A percentile compares a stretch with the other conserved stretches of the same genome.
These are phyloP conservation scores for Spea multiplicata DNA, from an alignment of 2,113 vertebrate species.

Conservation along the genomic window DNA sequence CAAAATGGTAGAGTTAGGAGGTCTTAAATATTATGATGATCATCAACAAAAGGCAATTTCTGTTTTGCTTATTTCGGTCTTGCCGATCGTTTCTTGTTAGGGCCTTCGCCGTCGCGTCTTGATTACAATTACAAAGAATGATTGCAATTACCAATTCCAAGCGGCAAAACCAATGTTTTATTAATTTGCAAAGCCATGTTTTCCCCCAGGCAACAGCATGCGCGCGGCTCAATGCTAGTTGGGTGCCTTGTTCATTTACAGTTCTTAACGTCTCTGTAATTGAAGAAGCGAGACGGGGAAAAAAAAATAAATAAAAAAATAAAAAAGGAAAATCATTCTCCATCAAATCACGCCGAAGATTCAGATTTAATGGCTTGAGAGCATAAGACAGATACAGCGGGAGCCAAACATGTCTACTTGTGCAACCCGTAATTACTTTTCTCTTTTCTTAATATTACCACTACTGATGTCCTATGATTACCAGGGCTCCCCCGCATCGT, in stretches of 20 bases:
- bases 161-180: conserved; percentile 38
- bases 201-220: conserved; percentile 36
- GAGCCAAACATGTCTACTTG: neutral
- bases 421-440: neutral
- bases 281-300: conserved; percentile 35
- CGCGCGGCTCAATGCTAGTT: conserved; percentile 12
- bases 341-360: conserved; percentile 27
- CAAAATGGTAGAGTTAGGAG: too few relatives aligned
- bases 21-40: too few relatives aligned
- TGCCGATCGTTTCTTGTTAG: too few relatives aligned
- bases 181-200: conserved; percentile 30
- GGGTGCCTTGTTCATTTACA: conserved; percentile 32
- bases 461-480: neutral
- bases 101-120: neutral
- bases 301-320: conserved; percentile 13
- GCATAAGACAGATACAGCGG: conserved; percentile 17
- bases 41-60: too few relatives aligned
- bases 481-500: neutral
- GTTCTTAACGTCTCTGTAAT: conserved; percentile 40
- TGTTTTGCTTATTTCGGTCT: too few relatives aligned
- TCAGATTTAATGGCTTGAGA: conserved; percentile 15
- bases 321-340: conserved; percentile 22
- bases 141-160: conserved; percentile 38
- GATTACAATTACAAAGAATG: conserved; percentile 20
- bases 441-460: neutral